These are phyloP conservation scores for Leptopterna dolabrata DNA, from an alignment of 2,888 invertebrate genomes.

Conservation along the genomic window DNA sequence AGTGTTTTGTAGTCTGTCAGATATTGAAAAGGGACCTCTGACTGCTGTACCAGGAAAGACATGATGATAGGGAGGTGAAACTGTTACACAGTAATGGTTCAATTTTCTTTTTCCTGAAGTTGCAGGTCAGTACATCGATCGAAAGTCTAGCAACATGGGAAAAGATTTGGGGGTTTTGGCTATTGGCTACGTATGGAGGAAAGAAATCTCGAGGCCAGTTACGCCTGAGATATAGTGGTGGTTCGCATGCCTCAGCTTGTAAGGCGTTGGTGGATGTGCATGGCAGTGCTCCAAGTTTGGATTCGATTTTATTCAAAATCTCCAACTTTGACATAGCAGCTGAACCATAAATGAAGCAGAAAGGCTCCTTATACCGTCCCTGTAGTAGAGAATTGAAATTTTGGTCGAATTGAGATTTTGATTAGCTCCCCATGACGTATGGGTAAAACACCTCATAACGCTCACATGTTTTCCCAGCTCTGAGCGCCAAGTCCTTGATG, in stretches of 20 bases:
- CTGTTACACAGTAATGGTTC: background rate
- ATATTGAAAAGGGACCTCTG: background rate
- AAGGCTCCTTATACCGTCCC: too few relatives aligned
- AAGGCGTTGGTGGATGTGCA: too few relatives aligned
- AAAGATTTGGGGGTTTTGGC: background rate
- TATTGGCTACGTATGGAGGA: background rate
- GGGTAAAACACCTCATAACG: too few relatives aligned
- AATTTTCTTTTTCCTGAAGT: background rate
- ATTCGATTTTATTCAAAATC: too few relatives aligned
- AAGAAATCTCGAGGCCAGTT: background rate
- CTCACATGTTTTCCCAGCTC: too few relatives aligned
- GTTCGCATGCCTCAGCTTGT: background rate
- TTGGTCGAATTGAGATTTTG: too few relatives aligned
- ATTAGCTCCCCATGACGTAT: too few relatives aligned
- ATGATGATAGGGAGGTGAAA: background rate
- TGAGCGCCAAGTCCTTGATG: too few relatives aligned
- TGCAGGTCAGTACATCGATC: background rate
- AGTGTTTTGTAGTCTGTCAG: background rate
- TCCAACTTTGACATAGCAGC: too few relatives aligned
- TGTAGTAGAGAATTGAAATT: too few relatives aligned
- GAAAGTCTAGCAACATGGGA: background rate
- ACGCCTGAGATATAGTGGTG: background rate
- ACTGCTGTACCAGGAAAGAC: background rate
- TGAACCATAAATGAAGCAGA: too few relatives aligned
- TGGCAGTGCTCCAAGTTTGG: too few relatives aligned